These are phyloP conservation scores for honey bee (Apis mellifera) DNA, from an alignment of 1,140 invertebrate genomes.

Conservation along the genomic window Amel_HAv3.1 CM009936.2:10487001-10487500, in stretches of 20 bases:
- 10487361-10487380: background rate
- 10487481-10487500: background rate
- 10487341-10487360: background rate
- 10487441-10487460: background rate
- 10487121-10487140: constrained; percentile 58
- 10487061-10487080: constrained; percentile 20
- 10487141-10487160: constrained; percentile 53
- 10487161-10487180: constrained; percentile 21
- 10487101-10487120: constrained; percentile 30
- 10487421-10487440: background rate
- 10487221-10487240: constrained; percentile 34
- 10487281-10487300: background rate
- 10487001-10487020: constrained; percentile 16
- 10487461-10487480: background rate
- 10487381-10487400: background rate
- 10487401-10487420: too few relatives aligned
- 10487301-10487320: background rate
- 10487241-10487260: background rate
- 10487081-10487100: background rate
- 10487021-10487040: constrained; percentile 8
- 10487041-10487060: constrained; percentile 25
- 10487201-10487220: constrained; percentile 13
- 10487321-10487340: background rate
- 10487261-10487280: background rate
- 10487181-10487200: constrained; percentile 49